These are phyloP conservation scores for Abramis brama DNA, from an alignment of 2,113 vertebrate genomes.

Conservation along the genomic window DNA sequence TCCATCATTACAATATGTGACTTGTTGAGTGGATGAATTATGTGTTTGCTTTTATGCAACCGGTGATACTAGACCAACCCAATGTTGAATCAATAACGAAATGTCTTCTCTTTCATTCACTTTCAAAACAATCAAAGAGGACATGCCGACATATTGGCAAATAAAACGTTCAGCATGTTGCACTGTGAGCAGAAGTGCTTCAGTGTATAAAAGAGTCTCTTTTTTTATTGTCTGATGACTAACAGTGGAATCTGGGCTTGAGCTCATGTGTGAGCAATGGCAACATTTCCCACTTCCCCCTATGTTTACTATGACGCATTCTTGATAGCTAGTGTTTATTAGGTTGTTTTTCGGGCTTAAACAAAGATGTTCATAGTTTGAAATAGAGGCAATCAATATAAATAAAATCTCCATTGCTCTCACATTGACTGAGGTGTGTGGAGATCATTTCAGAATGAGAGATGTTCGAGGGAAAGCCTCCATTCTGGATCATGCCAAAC, in stretches of 20 bases:
- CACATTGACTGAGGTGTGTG: slow-evolving; percentile 37
- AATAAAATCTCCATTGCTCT: slow-evolving; percentile 48
- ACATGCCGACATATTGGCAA: background rate
- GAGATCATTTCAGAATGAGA: slow-evolving; percentile 51
- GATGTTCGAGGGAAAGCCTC: slow-evolving; percentile 51
- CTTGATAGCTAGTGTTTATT: slow-evolving; percentile 50
- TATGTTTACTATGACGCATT: slow-evolving; percentile 42
- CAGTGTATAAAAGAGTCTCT: background rate
- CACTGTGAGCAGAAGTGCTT: background rate
- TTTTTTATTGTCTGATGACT: slow-evolving; percentile 30
- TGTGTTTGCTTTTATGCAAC: background rate
- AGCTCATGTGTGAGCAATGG: slow-evolving; percentile 41
- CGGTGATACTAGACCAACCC: background rate
- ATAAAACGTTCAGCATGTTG: background rate
- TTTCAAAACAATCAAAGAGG: background rate
- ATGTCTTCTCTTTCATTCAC: background rate
- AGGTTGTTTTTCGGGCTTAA: slow-evolving; percentile 22
- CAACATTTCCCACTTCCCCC: slow-evolving; percentile 29
- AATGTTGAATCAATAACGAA: background rate
- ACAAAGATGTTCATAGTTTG: slow-evolving; percentile 46
- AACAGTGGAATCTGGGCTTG: slow-evolving; percentile 44
- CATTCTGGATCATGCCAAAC: slow-evolving; percentile 45
- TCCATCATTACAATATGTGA: background rate
- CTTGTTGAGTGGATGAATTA: background rate
- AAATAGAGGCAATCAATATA: slow-evolving; percentile 51